Evolutionary conservation across 1,140 invertebrate species (phyloP), one percentile per base, ranked within the genome.

Genomic region (Temnothorax curvispinosus): DNA sequence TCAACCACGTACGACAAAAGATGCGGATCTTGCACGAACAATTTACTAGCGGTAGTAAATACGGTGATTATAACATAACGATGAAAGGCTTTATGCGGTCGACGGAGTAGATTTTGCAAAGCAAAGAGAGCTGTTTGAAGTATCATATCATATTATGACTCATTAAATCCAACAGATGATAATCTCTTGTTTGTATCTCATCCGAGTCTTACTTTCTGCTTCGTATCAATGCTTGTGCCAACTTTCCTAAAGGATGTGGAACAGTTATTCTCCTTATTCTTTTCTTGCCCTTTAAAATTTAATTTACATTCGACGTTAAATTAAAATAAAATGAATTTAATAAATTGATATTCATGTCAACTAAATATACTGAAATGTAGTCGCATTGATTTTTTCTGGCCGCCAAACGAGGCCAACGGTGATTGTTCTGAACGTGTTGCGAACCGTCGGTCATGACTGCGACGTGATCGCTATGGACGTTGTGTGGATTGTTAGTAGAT

Each of bases 111-210:
- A 60, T 81, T 86, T 69, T 67, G 38, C 74, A 81, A 78, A 56
- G 35, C 27, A 9, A 86, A 76, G 38, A 44, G 11, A 27, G 18
- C 27, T 50, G 38, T 74, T 82, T n/a, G 18, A 44, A 72, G 69
- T 82, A 78, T 90, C 87, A 65, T 77, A 44, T 44, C 44, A 15
- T 52, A 77, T 89, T 84, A 90, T 60, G 88, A 58, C 58, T 89
- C 89, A 80, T 90, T 90, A 90, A 89, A 89, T 87, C 88, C 62
- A 62, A 81, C 47, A 72, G 64, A 60, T 52, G 35, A 18, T 56
- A n/a, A 86, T 81, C 60, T 11, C 78, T 27, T 21, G 21, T 62
- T n/a, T 47, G 52, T 86, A 74, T 78, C 52, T 7, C 38, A 58
- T 27, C 50, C 15, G 21, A 65, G 27, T 44, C 54, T 64, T 64